Evolutionary conservation across 35 echinoderm and acorn worm genomes (phyloP).

Genomic region (Holothuria glaberrima): DNA sequence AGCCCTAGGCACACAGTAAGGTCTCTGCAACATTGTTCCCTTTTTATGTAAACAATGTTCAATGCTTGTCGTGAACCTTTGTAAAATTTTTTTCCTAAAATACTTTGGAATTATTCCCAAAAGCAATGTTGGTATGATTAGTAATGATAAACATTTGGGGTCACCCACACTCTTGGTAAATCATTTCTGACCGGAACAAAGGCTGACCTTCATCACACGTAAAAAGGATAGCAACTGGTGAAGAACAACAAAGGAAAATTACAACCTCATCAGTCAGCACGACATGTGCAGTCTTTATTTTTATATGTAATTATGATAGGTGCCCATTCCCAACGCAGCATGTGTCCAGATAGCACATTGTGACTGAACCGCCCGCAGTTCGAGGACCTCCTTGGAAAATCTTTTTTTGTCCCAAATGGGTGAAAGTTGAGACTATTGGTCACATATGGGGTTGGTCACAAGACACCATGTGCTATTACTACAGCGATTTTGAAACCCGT

Average conservation of each 20-base stretch:
- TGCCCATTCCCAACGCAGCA: neutral
- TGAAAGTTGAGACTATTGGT: conserved; percentile 29
- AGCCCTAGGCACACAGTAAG: too few relatives aligned
- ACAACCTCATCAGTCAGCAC: conserved; percentile 43
- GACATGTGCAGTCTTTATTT: conserved; percentile 19
- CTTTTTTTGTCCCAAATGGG: conserved; percentile 16
- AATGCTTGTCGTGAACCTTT: too few relatives aligned
- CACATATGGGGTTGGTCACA: neutral
- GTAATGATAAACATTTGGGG: neutral
- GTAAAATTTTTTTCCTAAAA: too few relatives aligned
- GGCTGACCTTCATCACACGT: conserved; percentile 8
- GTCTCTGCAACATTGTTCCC: too few relatives aligned
- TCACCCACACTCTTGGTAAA: neutral
- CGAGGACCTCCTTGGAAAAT: conserved; percentile 2
- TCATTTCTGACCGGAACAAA: neutral
- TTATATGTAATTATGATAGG: conserved; percentile 12
- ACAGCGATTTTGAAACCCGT: too few relatives aligned
- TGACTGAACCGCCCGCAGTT: neutral
- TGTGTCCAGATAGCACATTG: conserved; percentile 22
- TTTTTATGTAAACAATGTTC: too few relatives aligned
- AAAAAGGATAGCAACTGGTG: conserved; percentile 6
- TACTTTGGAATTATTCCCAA: too few relatives aligned
- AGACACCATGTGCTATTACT: conserved; percentile 4
- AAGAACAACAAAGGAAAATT: conserved; percentile 44
- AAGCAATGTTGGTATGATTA: too few relatives aligned